Base-by-base conservation (phyloP, 2,797 vertebrate species). In the Epinephelus malabaricus region DNA sequence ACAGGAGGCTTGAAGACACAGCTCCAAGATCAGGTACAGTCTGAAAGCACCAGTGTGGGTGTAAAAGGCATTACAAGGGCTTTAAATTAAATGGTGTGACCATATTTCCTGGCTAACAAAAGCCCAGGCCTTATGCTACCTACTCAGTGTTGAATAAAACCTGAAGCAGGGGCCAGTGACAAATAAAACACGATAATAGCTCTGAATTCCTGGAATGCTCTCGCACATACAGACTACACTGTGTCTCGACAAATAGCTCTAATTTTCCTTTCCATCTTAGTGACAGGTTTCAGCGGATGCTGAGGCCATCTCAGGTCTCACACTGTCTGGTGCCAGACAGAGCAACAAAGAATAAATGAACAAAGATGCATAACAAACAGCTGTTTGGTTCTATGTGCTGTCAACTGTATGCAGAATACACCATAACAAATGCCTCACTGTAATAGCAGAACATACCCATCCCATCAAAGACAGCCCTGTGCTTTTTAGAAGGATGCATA, bases 321-420 rank as follows among this genome's bases (percentile, higher is more conserved):
- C 15, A 40, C 64, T 67, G 43, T 58, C 64, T 78, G 38, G 2
- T 62, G 45, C 21, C 64, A 78, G 30, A 68, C 75, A 55, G 10
- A 43, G 61, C 50, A 18, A 50, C 25, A 74, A 67, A 53, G 34
- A 66, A 43, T 25, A 49, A 58, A 67, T 10, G 40, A 43, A 60
- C 51, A 81, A 61, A 65, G 62, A 62, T 59, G 12, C 54, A 74
- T 72, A 54, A 79, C 23, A 76, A 83, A 79, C 47, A 72, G 38
- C 21, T 34, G 19, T 83, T 70, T 40, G 15, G 73, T 21, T 73
- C 27, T 71, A n/a, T 40, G 17, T 69, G 51, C 68, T 40, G 47
- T 69, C 68, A 21, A 73, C 58, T 60, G 21, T 54, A 49, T 19
- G 18, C 55, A 50, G 66, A 13, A 59, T 38, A 45, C 27, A 54